Conservation (phyloP, 1,140 invertebrate species). For the Meloidogyne chitwoodi region DNA sequence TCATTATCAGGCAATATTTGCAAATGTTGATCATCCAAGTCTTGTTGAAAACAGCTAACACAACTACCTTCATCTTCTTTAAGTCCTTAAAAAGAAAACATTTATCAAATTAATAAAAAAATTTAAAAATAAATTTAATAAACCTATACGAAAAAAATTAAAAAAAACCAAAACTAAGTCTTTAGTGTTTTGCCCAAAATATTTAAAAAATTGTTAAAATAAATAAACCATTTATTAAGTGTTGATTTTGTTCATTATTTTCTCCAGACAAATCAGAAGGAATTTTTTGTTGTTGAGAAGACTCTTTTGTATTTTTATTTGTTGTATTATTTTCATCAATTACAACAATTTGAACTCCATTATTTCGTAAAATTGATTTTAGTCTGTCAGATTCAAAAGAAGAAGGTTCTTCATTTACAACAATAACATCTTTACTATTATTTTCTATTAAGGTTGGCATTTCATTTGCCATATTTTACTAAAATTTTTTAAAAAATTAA, state of each 20-base stretch:
- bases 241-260: background rate
- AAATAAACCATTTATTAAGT: background rate
- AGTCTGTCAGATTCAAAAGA: background rate
- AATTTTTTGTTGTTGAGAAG: background rate
- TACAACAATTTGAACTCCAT: background rate
- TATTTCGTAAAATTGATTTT: background rate
- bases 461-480: background rate
- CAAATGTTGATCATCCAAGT: constrained; percentile 1
- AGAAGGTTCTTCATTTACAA: background rate
- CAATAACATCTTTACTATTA: background rate
- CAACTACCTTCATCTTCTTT: background rate
- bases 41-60: background rate
- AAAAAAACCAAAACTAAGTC: no score
- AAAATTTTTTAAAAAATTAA: no score
- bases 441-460: background rate
- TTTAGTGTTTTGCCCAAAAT: no score
- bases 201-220: background rate
- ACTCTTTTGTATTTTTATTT: background rate
- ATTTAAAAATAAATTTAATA: no score
- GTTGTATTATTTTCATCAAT: background rate
- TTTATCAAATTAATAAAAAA: no score
- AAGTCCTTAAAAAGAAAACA: background rate
- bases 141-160: no score
- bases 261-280: background rate
- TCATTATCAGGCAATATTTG: constrained; percentile 23